These are phyloP conservation scores for Aphaenogaster floridana DNA, from an alignment of 1,140 invertebrate genomes.

Conservation along the genomic window DNA sequence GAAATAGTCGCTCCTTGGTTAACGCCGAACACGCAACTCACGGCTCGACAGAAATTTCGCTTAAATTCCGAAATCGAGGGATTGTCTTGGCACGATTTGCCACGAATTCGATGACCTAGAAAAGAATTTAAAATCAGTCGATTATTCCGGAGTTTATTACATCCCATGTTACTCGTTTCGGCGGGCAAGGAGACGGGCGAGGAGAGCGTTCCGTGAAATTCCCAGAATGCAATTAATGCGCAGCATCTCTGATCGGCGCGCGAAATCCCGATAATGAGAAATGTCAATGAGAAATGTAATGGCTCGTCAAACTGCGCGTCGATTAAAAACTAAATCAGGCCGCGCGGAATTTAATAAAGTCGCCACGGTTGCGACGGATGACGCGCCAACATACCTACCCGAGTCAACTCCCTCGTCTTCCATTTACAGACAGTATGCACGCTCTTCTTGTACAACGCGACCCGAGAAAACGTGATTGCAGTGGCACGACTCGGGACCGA, in stretches of 20 bases:
- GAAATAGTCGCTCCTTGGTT: neutral
- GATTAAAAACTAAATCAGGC: constrained; percentile 66
- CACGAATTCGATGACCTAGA: neutral
- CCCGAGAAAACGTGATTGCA: constrained; percentile 95
- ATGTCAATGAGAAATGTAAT: constrained; percentile 61
- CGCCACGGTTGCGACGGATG: constrained; percentile 38
- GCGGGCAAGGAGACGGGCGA: neutral
- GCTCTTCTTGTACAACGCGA: constrained; percentile 93
- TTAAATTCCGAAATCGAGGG: constrained; percentile 2
- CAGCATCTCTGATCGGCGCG: constrained; percentile 53
- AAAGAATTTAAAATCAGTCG: constrained; percentile 40
- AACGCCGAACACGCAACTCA: neutral
- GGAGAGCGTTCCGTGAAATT: constrained; percentile 24
- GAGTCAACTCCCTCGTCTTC: constrained; percentile 45
- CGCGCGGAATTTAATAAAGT: constrained; percentile 71
- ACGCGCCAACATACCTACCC: neutral
- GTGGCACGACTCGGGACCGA: constrained; percentile 92
- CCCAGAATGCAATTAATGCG: constrained; percentile 64
- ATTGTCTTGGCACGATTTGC: constrained; percentile 6
- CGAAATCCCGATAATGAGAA: constrained; percentile 61
- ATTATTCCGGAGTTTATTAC: constrained; percentile 57
- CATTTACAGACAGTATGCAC: constrained; percentile 92
- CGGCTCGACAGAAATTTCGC: neutral
- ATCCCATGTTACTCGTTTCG: constrained; percentile 19
- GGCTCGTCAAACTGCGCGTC: constrained; percentile 56